Evolutionary conservation across 1,140 invertebrate genomes (phyloP).

Genomic region (Ladona fulva): DNA sequence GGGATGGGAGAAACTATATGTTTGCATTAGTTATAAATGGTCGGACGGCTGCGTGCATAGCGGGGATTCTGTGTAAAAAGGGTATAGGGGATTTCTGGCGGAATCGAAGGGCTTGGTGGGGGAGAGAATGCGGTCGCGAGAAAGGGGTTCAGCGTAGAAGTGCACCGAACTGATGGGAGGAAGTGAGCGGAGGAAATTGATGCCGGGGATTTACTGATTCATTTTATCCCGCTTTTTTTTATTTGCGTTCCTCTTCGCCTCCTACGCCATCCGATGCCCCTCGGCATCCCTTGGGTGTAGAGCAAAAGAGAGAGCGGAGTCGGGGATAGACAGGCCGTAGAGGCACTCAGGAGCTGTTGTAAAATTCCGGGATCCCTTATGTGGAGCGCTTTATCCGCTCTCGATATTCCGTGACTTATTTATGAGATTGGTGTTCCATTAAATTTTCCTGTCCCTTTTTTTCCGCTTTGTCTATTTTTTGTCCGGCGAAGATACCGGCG

Average conservation of each 20-base stretch:
- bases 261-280: too few species aligned
- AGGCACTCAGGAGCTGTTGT: neutral
- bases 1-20: too few species aligned
- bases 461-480: neutral
- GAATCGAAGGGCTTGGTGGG: neutral
- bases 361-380: slow-evolving; percentile 4
- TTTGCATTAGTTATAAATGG: too few species aligned
- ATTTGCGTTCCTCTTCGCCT: neutral
- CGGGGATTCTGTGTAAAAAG: too few species aligned
- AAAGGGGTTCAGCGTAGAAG: neutral
- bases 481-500: neutral
- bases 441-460: neutral
- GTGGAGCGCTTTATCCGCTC: neutral
- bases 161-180: neutral
- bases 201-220: neutral
- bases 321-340: neutral
- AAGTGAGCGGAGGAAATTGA: neutral
- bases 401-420: slow-evolving; percentile 6
- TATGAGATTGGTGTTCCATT: slow-evolving; percentile 6
- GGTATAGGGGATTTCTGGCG: too few species aligned
- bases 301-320: neutral
- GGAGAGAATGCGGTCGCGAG: neutral
- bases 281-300: neutral
- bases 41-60: too few species aligned
- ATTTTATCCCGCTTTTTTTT: neutral